phyloP scores from a whole-genome alignment of 2,113 vertebrate species.

The Apeltes quadracus region DNA sequence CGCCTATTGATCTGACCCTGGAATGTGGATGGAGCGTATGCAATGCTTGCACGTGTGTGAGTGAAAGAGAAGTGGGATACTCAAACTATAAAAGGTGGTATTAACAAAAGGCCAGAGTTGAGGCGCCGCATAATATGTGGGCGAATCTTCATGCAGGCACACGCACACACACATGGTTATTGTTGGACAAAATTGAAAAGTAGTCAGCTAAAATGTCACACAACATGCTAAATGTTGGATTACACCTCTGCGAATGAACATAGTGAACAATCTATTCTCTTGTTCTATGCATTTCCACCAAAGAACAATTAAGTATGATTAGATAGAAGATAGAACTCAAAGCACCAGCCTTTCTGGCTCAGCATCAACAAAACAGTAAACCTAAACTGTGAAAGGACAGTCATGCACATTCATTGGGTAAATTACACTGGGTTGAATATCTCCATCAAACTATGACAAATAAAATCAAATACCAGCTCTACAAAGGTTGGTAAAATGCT shows the following conservation, averaged over 20 bases:
- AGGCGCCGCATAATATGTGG: conserved; percentile 2
- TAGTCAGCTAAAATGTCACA: conserved; percentile 4
- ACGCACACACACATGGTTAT: neutral
- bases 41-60: conserved; percentile 9
- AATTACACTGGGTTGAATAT: neutral
- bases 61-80: conserved; percentile 32
- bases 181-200: conserved; percentile 23
- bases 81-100: conserved; percentile 63
- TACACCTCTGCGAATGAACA: conserved; percentile 1
- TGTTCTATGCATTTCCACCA: conserved; percentile 5
- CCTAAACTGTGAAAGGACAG: conserved; percentile 29
- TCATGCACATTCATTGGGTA: neutral
- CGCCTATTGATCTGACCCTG: conserved; percentile 67
- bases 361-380: conserved; percentile 3
- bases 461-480: neutral
- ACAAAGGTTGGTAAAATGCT: neutral
- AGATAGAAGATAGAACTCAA: neutral
- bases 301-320: conserved; percentile 17
- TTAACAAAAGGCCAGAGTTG: conserved; percentile 66
- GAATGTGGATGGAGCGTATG: conserved; percentile 35
- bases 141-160: neutral
- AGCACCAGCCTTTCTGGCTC: neutral
- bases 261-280: conserved; percentile 1
- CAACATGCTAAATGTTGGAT: conserved; percentile 2
- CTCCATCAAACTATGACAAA: neutral